Evolutionary conservation across 2,113 vertebrate species (phyloP).

Genomic region (Amphiprion ocellaris): DNA sequence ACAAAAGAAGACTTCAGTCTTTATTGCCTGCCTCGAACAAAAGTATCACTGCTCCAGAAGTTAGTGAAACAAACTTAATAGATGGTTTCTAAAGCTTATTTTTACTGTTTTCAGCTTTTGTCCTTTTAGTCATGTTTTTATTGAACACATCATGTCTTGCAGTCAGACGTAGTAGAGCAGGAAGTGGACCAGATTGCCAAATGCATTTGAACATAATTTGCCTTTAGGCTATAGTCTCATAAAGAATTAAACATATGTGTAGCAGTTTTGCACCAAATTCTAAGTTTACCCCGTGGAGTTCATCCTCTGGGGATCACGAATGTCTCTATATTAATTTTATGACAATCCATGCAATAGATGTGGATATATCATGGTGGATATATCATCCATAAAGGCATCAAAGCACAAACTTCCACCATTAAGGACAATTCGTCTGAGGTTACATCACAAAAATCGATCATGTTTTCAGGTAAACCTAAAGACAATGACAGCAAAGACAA

Average conservation of each 20-base stretch:
- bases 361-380: neutral
- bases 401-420: neutral
- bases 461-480: too few relatives aligned
- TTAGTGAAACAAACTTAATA: slow-evolving; percentile 7
- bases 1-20: neutral
- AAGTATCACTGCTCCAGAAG: slow-evolving; percentile 11
- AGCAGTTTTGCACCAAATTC: neutral
- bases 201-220: slow-evolving; percentile 3
- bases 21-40: neutral
- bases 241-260: neutral
- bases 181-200: neutral
- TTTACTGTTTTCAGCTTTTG: slow-evolving; percentile 17
- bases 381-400: neutral
- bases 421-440: neutral
- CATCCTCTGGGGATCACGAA: neutral
- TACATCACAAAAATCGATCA: neutral
- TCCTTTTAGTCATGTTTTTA: slow-evolving; percentile 21
- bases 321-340: too few relatives aligned
- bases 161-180: slow-evolving; percentile 14
- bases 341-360: too few relatives aligned
- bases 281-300: neutral
- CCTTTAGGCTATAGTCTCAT: neutral
- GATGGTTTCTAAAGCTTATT: neutral
- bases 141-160: neutral
- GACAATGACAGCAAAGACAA: too few relatives aligned